Evolutionary conservation across 2,888 invertebrate species (phyloP), one percentile per base, ranked within the genome.

Genomic region (Enchytraeus crypticus): DNA sequence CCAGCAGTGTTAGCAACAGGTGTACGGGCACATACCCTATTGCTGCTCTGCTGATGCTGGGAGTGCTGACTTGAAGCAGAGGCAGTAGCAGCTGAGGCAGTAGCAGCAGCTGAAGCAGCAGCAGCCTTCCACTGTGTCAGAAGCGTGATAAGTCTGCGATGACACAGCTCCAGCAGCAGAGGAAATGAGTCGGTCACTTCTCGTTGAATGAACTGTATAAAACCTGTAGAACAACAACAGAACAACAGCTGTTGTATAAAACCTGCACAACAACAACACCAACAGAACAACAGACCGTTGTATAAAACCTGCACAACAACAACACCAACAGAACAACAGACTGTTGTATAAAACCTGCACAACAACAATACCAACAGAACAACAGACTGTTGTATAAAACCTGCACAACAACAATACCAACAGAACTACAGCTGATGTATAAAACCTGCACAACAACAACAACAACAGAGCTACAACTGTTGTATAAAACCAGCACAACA

Each of bases 141-240:
- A 62, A 98, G 83, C 73, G 95, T 93, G 43, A 92, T 83, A 62
- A 98, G 81, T 86, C 97, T 90, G 49, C 95, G 85, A 21, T 96
- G 84, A 5, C 93, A 90, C 73, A 91, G 91, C 79, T 99, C 98
- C 55, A 98, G 84, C 54, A 97, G 83, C 73, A 88, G 88, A 0
- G 90, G 89, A 57, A 88, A 89, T 0, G 90, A 90, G 77, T 95
- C 95, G 78, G 87, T 81, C 43, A 97, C 90, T 80, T 96, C 96
- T 73, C 90, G 87, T 47, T 90, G 88, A 46, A 96, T 84, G 81
- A 97, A 97, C 80, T 92, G 92, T 0, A 95, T 90, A 79, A 95
- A 92, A 4, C 93, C 91, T 82, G 70, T 3, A 74, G n/a, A 47
- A 14, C 8, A 21, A 8, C 11, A 18, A 29, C n/a, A n/a, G n/a